Percentiles rank a stretch among this genome's conserved stretches.
Evolutionary conservation across 2,797 vertebrate genomes (phyloP).

Genomic region (Sebastolobus alascanus): DNA sequence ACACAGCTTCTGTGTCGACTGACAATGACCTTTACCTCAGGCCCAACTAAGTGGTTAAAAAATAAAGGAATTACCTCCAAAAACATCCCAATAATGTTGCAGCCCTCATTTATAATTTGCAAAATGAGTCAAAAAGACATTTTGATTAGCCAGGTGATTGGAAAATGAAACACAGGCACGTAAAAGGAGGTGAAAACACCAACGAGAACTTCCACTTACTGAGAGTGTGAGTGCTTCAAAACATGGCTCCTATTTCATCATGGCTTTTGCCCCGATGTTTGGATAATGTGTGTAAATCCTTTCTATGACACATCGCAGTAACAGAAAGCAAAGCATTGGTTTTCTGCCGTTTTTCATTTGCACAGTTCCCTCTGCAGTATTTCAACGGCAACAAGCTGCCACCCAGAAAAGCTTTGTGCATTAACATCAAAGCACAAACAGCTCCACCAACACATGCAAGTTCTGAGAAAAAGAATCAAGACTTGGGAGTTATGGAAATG

Average conservation of each 20-base stretch:
- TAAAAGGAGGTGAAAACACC: neutral
- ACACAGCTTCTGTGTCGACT: neutral
- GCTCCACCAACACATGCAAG: constrained; percentile 52
- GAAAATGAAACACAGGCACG: constrained; percentile 22
- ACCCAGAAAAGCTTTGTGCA: constrained; percentile 52
- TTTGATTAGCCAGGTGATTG: constrained; percentile 21
- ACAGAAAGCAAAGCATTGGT: constrained; percentile 15
- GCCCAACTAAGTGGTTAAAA: neutral
- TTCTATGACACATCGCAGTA: constrained; percentile 28
- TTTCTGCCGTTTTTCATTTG: constrained; percentile 39
- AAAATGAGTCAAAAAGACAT: constrained; percentile 27
- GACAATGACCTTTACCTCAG: neutral
- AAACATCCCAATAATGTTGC: neutral
- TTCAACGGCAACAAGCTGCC: constrained; percentile 35
- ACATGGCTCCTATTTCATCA: constrained; percentile 3
- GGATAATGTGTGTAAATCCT: constrained; percentile 44
- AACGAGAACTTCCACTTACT: neutral
- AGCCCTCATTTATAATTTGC: constrained; percentile 19
- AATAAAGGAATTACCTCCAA: neutral
- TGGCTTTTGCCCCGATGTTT: constrained; percentile 2
- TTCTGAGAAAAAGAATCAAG: constrained; percentile 60
- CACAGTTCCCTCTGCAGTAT: constrained; percentile 34
- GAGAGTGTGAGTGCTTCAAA: neutral
- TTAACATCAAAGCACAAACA: constrained; percentile 64
- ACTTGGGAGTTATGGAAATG: constrained; percentile 79